Evolutionary conservation across 2,113 vertebrate species (phyloP).

Genomic region (Myotis davidii): DNA sequence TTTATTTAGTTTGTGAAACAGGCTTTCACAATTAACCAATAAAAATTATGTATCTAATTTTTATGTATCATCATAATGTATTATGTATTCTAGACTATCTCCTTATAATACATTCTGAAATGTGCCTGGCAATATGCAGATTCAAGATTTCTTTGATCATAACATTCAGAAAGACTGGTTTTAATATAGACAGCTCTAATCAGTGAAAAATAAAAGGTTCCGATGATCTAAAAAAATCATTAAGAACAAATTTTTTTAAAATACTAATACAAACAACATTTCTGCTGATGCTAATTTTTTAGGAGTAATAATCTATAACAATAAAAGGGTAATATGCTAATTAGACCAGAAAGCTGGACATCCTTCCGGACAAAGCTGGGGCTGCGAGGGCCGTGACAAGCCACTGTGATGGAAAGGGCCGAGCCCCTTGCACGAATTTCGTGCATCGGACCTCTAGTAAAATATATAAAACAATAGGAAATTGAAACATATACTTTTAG

Average conservation of each 20-base stretch:
- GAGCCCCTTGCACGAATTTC: too few relatives aligned
- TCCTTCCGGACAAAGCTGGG: too few relatives aligned
- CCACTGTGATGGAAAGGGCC: too few relatives aligned
- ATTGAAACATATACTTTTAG: constrained; percentile 19
- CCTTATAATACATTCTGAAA: constrained; percentile 33
- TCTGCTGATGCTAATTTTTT: constrained; percentile 35
- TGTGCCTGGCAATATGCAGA: not conserved
- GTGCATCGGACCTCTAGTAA: not conserved
- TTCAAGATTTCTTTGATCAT: not conserved
- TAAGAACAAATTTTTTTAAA: not conserved
- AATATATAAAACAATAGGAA: constrained; percentile 25
- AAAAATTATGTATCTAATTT: constrained; percentile 25
- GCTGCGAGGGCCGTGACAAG: too few relatives aligned
- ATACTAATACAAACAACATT: not conserved
- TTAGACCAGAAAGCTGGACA: too few relatives aligned
- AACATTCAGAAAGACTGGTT: not conserved
- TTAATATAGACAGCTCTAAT: not conserved
- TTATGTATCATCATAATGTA: not conserved
- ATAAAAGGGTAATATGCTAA: too few relatives aligned
- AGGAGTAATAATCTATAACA: not conserved
- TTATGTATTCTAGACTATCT: not conserved
- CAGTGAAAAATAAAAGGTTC: not conserved
- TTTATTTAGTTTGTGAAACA: constrained; percentile 22
- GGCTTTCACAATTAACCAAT: constrained; percentile 8
- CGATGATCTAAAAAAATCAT: not conserved